These are phyloP conservation scores for Tricholaema leucomelas DNA, from an alignment of 2,113 vertebrate genomes.

Conservation along the genomic window DNA sequence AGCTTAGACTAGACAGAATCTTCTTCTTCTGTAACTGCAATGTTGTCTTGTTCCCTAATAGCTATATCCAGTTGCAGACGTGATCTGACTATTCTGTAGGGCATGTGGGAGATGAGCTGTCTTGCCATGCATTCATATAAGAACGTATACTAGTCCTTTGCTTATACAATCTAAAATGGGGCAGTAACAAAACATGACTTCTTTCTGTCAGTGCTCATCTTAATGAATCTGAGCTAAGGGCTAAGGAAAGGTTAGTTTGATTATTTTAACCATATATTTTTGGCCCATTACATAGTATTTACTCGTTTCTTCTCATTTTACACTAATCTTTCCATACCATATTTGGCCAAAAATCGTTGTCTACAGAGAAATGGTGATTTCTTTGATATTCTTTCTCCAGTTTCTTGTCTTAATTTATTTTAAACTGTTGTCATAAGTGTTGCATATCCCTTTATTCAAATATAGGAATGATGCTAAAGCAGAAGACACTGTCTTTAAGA, in stretches of 20 bases:
- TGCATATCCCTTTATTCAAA: background rate
- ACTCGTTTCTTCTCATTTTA: background rate
- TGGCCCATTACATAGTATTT: background rate
- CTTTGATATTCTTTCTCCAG: background rate
- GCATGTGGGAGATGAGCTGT: background rate
- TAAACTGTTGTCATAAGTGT: background rate
- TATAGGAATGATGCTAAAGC: background rate
- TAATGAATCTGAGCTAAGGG: background rate
- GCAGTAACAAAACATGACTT: background rate
- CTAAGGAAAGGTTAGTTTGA: background rate
- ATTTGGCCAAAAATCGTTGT: background rate
- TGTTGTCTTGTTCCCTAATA: background rate
- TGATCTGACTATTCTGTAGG: background rate
- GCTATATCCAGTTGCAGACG: background rate
- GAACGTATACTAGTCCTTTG: background rate
- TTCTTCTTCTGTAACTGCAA: background rate
- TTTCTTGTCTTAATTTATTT: background rate
- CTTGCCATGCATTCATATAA: background rate
- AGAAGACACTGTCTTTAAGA: background rate
- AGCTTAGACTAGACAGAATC: background rate
- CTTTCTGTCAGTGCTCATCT: background rate
- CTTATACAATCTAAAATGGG: background rate
- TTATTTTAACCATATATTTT: background rate
- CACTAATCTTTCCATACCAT: background rate
- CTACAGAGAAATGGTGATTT: background rate